These are phyloP conservation scores for Reticulitermes speratus DNA, from an alignment of 1,140 invertebrate genomes.

Conservation along the genomic window DNA sequence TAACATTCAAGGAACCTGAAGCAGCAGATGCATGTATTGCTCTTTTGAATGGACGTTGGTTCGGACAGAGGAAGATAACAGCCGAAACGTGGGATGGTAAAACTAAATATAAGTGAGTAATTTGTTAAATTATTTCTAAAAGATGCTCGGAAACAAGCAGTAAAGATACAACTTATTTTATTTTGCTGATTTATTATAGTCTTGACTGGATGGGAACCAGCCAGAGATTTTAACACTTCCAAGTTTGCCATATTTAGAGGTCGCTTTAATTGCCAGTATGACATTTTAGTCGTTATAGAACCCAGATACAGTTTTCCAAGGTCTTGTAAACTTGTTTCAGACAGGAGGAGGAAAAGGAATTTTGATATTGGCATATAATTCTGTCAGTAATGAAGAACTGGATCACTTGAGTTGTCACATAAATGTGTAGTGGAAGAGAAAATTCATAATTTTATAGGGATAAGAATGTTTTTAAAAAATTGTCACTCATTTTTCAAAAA, in stretches of 20 bases:
- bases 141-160: neutral
- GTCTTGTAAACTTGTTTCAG: neutral
- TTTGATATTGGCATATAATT: too few species aligned
- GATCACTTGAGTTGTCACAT: too few species aligned
- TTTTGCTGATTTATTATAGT: neutral
- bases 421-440: too few species aligned
- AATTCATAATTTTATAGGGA: too few species aligned
- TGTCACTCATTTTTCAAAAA: too few species aligned
- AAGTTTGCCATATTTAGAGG: too few species aligned
- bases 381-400: too few species aligned
- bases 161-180: neutral
- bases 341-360: neutral
- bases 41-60: conserved; percentile 89
- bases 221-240: too few species aligned
- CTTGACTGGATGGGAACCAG: neutral
- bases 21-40: conserved; percentile 87
- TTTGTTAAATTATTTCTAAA: conserved; percentile 15
- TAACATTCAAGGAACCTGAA: conserved; percentile 87
- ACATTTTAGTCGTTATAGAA: neutral
- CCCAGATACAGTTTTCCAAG: neutral
- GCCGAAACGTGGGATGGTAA: conserved; percentile 95
- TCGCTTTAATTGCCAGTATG: neutral
- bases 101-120: conserved; percentile 81
- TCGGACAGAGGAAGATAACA: conserved; percentile 78
- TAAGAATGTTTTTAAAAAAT: too few species aligned